Conservation (phyloP, 2,113 vertebrate genomes). For the Apeltes quadracus region DNA sequence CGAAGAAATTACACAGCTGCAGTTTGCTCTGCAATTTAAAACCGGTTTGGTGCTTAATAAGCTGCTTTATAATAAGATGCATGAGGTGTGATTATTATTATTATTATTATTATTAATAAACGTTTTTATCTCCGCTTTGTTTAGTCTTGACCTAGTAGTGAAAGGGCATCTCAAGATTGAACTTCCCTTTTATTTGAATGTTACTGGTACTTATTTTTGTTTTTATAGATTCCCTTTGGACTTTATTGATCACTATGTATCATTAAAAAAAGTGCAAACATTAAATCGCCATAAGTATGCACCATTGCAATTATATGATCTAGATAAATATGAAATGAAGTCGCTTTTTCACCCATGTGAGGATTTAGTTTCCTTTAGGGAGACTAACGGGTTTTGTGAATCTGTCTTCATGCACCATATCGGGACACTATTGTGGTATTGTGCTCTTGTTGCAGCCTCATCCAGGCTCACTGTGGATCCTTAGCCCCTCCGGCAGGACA, state of each 20-base stretch:
- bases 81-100: not conserved
- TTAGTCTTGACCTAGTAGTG: not conserved
- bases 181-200: not conserved
- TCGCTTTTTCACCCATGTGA: not conserved
- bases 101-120: not conserved
- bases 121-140: not conserved
- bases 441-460: not conserved
- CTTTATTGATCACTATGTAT: not conserved
- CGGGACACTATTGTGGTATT: not conserved
- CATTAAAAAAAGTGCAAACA: not conserved
- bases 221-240: not conserved
- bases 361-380: not conserved
- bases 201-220: not conserved
- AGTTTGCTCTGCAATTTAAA: not conserved
- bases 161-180: not conserved
- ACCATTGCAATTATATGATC: not conserved
- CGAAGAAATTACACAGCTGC: not conserved
- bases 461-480: constrained; percentile 52
- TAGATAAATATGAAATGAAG: not conserved
- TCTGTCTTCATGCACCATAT: not conserved
- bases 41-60: not conserved
- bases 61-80: not conserved
- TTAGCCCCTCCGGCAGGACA: constrained; percentile 52
- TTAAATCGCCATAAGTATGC: not conserved
- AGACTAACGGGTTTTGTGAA: not conserved